Base-by-base conservation (phyloP, 2,888 invertebrate species). In the Polydrusus tereticollis region DNA sequence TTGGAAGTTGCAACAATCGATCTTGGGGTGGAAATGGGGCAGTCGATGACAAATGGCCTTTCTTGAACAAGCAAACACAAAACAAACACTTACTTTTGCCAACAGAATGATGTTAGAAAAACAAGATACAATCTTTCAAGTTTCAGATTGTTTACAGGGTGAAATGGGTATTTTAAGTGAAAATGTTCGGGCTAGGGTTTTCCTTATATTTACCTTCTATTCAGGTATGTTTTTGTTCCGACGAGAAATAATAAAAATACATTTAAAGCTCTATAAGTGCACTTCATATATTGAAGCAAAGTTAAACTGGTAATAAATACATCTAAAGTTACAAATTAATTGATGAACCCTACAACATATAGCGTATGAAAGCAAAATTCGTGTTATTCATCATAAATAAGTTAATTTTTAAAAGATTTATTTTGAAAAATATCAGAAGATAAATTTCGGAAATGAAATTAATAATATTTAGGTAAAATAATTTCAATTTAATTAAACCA, bases 31-130 rank as follows among this genome's bases (percentile, higher is more conserved):
- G 47, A 23, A 55, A 66, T 50, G 36, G 57, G 45, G 58, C 66
- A 66, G 58, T 43, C 66, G 66, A 66, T 66, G 58, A 66, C 66
- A 66, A 66, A 66, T 66, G 58, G 66, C 57, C 43, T 66, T 47
- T 65, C 45, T 26, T 47, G 14, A 38, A 43, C 52, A 50, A 52
- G 52, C 57, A 66, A 66, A 66, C 66, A 66, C 45, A 65, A 65
- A 57, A 66, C 58, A 66, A 66, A 66, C 66, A 66, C 66, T 63
- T 63, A 65, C 52, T 66, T 58, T 45, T 26, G 57, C 43, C 57
- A 66, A 66, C 29, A 47, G 58, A 66, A 66, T 57, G 65, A 66
- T 66, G 65, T 66, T 41, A 58, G 38, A 50, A 69, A 69, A 60
- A 60, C 52, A 52, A 36, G 55, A 69, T 60, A 69, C 43, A 69